A percentile compares a stretch with the other conserved stretches of the same genome.
These are phyloP conservation scores for Rhabditoides inermis DNA, from an alignment of 2,888 invertebrate genomes.

Conservation along the genomic window DNA sequence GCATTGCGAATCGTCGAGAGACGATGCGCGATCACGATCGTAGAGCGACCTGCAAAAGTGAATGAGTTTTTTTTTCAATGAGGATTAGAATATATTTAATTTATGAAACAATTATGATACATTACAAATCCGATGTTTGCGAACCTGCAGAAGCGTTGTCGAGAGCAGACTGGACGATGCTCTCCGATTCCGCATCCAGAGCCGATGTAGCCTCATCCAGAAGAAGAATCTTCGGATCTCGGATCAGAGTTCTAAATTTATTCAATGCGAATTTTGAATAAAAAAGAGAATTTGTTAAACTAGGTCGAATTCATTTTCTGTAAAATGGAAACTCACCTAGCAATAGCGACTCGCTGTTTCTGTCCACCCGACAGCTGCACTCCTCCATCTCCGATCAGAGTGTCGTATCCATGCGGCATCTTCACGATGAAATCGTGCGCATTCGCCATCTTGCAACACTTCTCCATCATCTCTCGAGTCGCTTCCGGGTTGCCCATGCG, in stretches of 20 bases:
- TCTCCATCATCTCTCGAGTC: constrained; percentile 18
- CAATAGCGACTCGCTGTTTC: constrained; percentile 29
- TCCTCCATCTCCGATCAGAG: constrained; percentile 22
- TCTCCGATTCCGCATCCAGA: constrained; percentile 57
- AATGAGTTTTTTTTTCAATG: constrained; percentile 10
- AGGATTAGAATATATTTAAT: constrained; percentile 8
- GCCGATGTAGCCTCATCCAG: constrained; percentile 54
- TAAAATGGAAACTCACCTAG: no score
- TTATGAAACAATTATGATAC: not conserved
- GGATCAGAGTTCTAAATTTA: constrained; percentile 22
- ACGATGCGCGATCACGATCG: constrained; percentile 22
- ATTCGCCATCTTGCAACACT: constrained; percentile 26
- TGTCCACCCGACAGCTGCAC: constrained; percentile 30
- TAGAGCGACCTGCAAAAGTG: constrained; percentile 11
- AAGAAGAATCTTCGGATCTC: constrained; percentile 17
- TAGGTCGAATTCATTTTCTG: no score
- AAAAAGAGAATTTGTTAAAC: no score
- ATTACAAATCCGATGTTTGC: no score
- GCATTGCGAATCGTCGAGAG: constrained; percentile 24
- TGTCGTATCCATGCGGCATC: constrained; percentile 26
- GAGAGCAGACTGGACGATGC: no score
- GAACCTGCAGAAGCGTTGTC: no score
- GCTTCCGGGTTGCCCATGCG: constrained; percentile 18
- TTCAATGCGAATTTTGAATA: no score
- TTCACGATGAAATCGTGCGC: constrained; percentile 30